Evolutionary conservation across 2,113 vertebrate genomes (phyloP).

Genomic region (Pollimyrus isidori): DNA sequence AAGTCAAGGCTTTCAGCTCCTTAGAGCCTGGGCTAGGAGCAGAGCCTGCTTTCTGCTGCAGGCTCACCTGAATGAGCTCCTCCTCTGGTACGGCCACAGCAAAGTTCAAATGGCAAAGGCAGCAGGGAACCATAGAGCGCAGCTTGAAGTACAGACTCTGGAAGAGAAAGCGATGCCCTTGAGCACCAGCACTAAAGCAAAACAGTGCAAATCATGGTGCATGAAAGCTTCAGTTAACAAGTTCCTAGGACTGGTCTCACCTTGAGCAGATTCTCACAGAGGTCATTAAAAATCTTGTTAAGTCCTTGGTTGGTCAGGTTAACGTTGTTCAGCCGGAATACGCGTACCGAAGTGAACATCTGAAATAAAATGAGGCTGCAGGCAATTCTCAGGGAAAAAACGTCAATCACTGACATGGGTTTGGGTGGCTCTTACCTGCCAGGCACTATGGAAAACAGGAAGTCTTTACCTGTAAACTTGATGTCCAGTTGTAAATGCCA

Average conservation of each 20-base stretch:
- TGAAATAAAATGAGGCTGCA: constrained; percentile 43
- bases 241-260: constrained; percentile 49
- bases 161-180: constrained; percentile 28
- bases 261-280: constrained; percentile 96
- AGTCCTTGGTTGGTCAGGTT: constrained; percentile 89
- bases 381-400: not conserved
- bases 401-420: not conserved
- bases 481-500: constrained; percentile 95
- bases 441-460: not conserved
- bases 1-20: not conserved
- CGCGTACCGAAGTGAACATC: constrained; percentile 98
- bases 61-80: constrained; percentile 84
- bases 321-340: constrained; percentile 77
- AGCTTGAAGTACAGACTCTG: constrained; percentile 98
- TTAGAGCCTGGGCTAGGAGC: not conserved
- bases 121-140: constrained; percentile 92
- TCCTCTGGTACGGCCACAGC: constrained; percentile 93
- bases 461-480: constrained; percentile 78
- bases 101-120: constrained; percentile 94
- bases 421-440: not conserved
- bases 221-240: not conserved
- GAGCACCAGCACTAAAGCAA: not conserved
- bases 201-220: not conserved
- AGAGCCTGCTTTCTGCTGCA: not conserved
- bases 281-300: constrained; percentile 93